These are phyloP conservation scores for Chrysolina oricalcia DNA, from an alignment of 2,888 invertebrate genomes.

Conservation along the genomic window DNA sequence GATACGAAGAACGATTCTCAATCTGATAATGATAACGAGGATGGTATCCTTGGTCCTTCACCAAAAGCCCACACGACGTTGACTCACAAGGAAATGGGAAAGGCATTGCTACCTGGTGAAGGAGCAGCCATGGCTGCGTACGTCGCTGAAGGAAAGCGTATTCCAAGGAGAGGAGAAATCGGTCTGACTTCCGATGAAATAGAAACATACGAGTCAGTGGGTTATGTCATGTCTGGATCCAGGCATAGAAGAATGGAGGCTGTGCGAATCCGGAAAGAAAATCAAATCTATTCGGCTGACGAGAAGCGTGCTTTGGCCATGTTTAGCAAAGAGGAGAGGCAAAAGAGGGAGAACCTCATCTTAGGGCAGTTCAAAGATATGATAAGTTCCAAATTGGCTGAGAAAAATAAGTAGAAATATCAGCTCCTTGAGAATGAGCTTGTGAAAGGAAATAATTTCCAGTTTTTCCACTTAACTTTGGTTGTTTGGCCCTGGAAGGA, in stretches of 20 bases:
- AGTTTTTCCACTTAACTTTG: neutral
- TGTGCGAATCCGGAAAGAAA: constrained; percentile 98
- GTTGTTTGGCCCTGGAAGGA: neutral
- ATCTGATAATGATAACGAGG: constrained; percentile 74
- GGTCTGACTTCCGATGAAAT: constrained; percentile 97
- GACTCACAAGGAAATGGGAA: constrained; percentile 88
- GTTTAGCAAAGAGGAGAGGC: constrained; percentile 98
- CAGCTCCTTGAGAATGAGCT: neutral
- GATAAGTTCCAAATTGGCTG: constrained; percentile 82
- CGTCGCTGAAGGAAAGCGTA: constrained; percentile 98
- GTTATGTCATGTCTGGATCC: constrained; percentile 97
- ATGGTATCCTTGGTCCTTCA: constrained; percentile 75
- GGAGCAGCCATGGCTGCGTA: constrained; percentile 99
- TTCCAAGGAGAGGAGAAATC: constrained; percentile 98
- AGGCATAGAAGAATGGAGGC: constrained; percentile 98
- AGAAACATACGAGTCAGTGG: constrained; percentile 87
- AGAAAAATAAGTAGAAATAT: constrained; percentile 69
- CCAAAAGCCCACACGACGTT: constrained; percentile 81
- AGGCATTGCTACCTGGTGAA: constrained; percentile 96
- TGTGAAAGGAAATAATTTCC: neutral
- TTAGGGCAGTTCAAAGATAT: constrained; percentile 95
- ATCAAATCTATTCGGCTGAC: constrained; percentile 99
- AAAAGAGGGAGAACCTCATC: constrained; percentile 96
- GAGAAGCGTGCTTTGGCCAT: constrained; percentile 98
- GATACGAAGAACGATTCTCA: constrained; percentile 43